Percentiles rank a stretch among this genome's conserved stretches.
Conservation (phyloP, 2,113 vertebrate species). For the Pteropus alecto region DNA sequence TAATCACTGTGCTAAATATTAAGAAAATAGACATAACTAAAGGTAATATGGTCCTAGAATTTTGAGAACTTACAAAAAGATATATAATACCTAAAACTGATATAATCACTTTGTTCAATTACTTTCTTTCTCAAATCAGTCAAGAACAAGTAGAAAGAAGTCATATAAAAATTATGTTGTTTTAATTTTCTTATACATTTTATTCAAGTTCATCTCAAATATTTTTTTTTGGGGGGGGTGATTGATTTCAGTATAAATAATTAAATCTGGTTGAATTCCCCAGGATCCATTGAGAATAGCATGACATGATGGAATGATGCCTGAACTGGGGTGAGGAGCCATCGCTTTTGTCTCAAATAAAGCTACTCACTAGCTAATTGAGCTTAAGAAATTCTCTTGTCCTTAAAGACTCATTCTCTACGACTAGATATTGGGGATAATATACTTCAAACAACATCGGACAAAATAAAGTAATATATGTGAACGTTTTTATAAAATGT, state of each 20-base stretch:
- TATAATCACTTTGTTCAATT: not conserved
- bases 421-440: not conserved
- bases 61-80: not conserved
- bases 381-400: not conserved
- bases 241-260: not conserved
- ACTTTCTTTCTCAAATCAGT: not conserved
- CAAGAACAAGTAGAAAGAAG: not conserved
- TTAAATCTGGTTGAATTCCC: not conserved
- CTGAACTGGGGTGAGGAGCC: not conserved
- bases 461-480: not conserved
- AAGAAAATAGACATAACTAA: not conserved
- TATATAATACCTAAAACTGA: not conserved
- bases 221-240: not conserved
- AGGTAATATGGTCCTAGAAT: not conserved
- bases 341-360: not conserved
- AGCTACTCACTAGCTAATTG: not conserved
- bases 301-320: not conserved
- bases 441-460: not conserved
- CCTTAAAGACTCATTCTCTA: not conserved
- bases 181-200: not conserved
- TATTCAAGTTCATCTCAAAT: not conserved
- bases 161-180: not conserved
- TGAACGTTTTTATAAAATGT: not conserved
- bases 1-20: not conserved
- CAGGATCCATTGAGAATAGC: not conserved